Percentiles rank a stretch among this genome's conserved stretches.
phyloP scores from a whole-genome alignment of 1,140 invertebrate genomes.

The Chymomyza costata region DNA sequence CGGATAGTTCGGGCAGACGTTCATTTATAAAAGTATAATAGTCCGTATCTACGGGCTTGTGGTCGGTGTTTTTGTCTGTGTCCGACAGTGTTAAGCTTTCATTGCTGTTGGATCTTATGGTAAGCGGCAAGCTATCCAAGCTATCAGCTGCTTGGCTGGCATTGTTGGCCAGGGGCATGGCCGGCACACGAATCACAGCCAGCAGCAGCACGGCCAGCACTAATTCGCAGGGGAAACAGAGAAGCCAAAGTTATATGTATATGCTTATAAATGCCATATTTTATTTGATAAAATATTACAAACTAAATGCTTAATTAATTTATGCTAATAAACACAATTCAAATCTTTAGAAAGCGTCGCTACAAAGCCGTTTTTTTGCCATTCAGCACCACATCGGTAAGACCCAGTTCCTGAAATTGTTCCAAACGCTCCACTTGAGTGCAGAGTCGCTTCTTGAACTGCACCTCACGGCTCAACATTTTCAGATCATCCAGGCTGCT shows the following conservation, averaged over 20 bases:
- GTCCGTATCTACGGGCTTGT: slow-evolving; percentile 25
- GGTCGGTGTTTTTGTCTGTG: neutral
- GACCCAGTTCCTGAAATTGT: slow-evolving; percentile 46
- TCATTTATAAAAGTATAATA: slow-evolving; percentile 40
- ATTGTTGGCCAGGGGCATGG: neutral
- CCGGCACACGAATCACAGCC: slow-evolving; percentile 17
- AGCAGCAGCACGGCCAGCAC: slow-evolving; percentile 25
- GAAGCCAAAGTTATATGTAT: neutral
- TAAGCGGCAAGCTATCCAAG: neutral
- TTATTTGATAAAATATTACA: slow-evolving; percentile 67
- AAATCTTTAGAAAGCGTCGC: too few species aligned
- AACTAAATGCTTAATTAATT: slow-evolving; percentile 30
- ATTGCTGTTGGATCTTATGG: neutral
- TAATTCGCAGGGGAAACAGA: neutral
- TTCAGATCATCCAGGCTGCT: slow-evolving; percentile 51
- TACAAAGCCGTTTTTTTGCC: slow-evolving; percentile 43
- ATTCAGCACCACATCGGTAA: slow-evolving; percentile 49
- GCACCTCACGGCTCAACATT: slow-evolving; percentile 53
- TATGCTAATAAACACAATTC: slow-evolving; percentile 25
- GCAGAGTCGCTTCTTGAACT: slow-evolving; percentile 52
- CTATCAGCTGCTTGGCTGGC: slow-evolving; percentile 6
- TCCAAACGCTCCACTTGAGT: slow-evolving; percentile 51
- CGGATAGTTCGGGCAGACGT: slow-evolving; percentile 35
- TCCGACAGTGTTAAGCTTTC: too few species aligned
- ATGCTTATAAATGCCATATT: slow-evolving; percentile 37